A percentile compares a stretch with the other conserved stretches of the same genome.
phyloP scores from a whole-genome alignment of 30 jellyfish, hydroid and myxozoan genomes.

The Rhopilema esculentum region DNA sequence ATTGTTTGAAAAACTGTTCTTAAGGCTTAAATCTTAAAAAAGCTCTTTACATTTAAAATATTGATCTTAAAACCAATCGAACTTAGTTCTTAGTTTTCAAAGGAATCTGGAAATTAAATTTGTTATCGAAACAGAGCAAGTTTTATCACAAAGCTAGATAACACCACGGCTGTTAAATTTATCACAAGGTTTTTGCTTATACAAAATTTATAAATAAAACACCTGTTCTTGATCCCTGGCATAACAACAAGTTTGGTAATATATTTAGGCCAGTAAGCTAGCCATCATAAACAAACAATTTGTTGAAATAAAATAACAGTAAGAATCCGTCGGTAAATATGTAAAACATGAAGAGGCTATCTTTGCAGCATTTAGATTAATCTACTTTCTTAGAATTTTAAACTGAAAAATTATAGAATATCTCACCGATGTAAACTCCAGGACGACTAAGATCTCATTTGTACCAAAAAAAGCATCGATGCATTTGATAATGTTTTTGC shows the following conservation, averaged over 20 bases:
- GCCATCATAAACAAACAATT: background rate
- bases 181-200: background rate
- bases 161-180: background rate
- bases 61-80: too few species aligned
- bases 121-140: background rate
- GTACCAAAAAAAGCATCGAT: slow-evolving; percentile 71
- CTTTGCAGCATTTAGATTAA: too few species aligned
- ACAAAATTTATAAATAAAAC: background rate
- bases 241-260: background rate
- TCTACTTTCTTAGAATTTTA: too few species aligned
- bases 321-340: too few species aligned
- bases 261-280: background rate
- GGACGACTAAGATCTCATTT: slow-evolving; percentile 49
- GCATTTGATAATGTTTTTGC: slow-evolving; percentile 59
- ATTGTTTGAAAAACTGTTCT: background rate
- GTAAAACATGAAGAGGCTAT: too few species aligned
- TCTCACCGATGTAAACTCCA: slow-evolving; percentile 44
- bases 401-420: too few species aligned
- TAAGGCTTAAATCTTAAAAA: background rate
- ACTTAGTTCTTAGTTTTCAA: too few species aligned
- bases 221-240: background rate
- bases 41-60: too few species aligned
- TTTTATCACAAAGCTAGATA: background rate
- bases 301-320: background rate
- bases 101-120: too few species aligned